Base-by-base conservation (phyloP, 37 sponge, comb jelly and placozoan genomes). In the Beroe forskalii region DNA sequence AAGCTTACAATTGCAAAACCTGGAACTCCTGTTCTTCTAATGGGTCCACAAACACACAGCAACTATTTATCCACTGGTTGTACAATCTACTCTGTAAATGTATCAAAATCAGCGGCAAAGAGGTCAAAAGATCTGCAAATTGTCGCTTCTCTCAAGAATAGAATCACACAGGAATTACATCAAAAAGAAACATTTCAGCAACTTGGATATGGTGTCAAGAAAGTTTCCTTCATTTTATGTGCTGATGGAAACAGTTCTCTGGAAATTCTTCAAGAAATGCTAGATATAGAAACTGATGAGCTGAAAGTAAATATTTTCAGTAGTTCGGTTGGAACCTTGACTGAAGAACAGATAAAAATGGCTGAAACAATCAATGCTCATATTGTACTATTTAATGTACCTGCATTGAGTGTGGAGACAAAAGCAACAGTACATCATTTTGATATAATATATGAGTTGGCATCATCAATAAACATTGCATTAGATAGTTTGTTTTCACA, bases 191-290 rank as follows among this genome's bases (percentile, higher is more conserved):
- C 6, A 32, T 72, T 8, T 38, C 23, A 72, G 30, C 19, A 4
- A 32, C 38, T 72, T 17, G 28, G 28, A 8, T 72, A 72, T 36
- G 76, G 76, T 3, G 40, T 38, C 3, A 72, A 32, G 40, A 72
- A 72, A 33, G 76, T 72, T 12, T 72, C 76, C 39, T 72, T 72
- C 40, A 72, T 72, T 3, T 38, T 72, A 32, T 72, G 76, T 72
- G 76, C 76, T 6, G 76, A 72, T 22, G 27, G 40, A 6, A 72
- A 32, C 8, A 36, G 40, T 22, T 27, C 76, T 20, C 40, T 72
- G 37, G 76, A 72, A 22, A 72, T 36, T 36, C 8, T 72, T 6
- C 23, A 72, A 12, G 37, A 72, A 22, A 72, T 72, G 76, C 40
- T 72, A 12, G 27, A 37, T 4, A 72, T 72, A 32, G 38, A 32